Percentiles rank a stretch among this genome's conserved stretches.
Evolutionary conservation across 2,888 invertebrate species (phyloP).

Genomic region (Melanargia galathea): DNA sequence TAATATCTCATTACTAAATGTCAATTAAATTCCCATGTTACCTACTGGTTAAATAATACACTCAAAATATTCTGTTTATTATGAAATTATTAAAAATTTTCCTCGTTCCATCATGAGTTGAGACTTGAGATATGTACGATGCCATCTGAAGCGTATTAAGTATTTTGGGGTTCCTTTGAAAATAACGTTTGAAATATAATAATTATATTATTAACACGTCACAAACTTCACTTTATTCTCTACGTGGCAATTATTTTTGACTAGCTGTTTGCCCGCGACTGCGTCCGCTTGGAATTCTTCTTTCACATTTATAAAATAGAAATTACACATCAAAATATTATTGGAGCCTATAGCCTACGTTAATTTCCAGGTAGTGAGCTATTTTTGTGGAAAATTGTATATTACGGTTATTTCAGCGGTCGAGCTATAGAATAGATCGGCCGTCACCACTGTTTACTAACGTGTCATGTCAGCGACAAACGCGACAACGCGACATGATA

Average conservation of each 20-base stretch:
- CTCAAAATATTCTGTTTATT: background rate
- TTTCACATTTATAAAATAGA: background rate
- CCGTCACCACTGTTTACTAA: too few species aligned
- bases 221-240: background rate
- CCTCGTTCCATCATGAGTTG: background rate
- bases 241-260: background rate
- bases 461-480: too few species aligned
- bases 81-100: background rate
- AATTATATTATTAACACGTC: constrained; percentile 1
- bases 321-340: too few species aligned
- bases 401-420: background rate
- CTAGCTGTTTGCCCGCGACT: background rate
- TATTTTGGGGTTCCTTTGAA: constrained; percentile 2
- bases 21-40: background rate
- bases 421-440: too few species aligned
- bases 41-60: background rate
- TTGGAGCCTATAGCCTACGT: background rate
- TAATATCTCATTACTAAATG: background rate
- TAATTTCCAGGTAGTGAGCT: background rate
- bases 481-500: too few species aligned
- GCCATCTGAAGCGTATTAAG: constrained; percentile 6
- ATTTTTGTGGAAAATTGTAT: background rate
- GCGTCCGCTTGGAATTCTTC: background rate
- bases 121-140: too few species aligned
- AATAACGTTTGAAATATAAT: constrained; percentile 7